Evolutionary conservation across 2,888 invertebrate species (phyloP).

Genomic region (Agonopterix alstromeriana): DNA sequence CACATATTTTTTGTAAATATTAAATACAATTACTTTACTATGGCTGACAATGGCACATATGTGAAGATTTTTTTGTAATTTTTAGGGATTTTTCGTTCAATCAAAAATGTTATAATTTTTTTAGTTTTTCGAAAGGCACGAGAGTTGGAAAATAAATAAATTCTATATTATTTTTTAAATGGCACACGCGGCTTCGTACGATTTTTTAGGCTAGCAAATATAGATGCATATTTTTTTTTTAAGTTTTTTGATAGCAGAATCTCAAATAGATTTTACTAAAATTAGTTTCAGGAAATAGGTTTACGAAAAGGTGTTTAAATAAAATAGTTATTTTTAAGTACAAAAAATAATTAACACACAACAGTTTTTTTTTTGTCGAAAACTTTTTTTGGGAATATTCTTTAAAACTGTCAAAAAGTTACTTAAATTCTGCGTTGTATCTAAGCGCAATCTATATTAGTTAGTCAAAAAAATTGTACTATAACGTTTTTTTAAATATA

Average conservation of each 20-base stretch:
- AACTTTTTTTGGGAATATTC: too few species aligned
- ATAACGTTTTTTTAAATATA: neutral
- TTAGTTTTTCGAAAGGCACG: constrained; percentile 16
- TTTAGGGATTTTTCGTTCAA: constrained; percentile 1
- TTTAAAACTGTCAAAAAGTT: neutral
- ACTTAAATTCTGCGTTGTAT: neutral
- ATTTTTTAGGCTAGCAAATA: neutral
- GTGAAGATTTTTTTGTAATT: constrained; percentile 11
- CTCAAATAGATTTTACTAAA: too few species aligned
- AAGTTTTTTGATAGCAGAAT: too few species aligned
- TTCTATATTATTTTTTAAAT: constrained; percentile 7
- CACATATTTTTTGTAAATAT: constrained; percentile 6
- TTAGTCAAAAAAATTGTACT: neutral
- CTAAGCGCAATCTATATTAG: neutral
- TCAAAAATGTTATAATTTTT: neutral
- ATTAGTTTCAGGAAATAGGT: too few species aligned
- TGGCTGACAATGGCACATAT: constrained; percentile 13
- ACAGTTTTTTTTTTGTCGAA: too few species aligned
- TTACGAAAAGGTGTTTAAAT: too few species aligned
- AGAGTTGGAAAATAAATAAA: constrained; percentile 11
- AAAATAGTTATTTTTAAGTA: too few species aligned
- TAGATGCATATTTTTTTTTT: neutral
- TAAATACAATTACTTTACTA: constrained; percentile 10
- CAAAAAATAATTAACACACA: too few species aligned
- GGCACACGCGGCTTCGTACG: constrained; percentile 15